phyloP scores from a whole-genome alignment of 2,113 vertebrate species.

The Chiloscyllium plagiosum region DNA sequence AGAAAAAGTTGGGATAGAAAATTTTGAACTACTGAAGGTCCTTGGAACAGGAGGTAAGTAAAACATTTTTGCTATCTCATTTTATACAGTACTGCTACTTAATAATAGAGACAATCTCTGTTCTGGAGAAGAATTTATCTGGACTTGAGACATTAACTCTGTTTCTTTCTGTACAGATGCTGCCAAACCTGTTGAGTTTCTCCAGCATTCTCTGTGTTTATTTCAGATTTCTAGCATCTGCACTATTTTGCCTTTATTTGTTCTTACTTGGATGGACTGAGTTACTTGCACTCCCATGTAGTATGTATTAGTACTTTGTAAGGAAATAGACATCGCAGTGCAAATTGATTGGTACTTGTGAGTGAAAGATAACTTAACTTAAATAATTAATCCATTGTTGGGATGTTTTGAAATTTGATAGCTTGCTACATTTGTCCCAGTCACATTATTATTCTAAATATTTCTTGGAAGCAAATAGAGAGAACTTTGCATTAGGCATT shows the following conservation, averaged over 20 bases:
- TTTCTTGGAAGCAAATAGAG: background rate
- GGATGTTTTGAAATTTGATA: background rate
- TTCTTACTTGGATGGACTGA: slow-evolving; percentile 30
- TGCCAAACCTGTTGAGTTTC: too few relatives aligned
- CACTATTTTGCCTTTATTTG: too few relatives aligned
- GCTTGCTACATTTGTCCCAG: background rate
- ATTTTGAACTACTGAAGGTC: slow-evolving; percentile 93
- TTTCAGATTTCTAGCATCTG: too few relatives aligned
- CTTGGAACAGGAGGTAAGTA: slow-evolving; percentile 92
- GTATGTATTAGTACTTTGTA: background rate
- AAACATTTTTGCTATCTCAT: background rate
- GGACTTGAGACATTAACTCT: too few relatives aligned
- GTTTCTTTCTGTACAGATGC: too few relatives aligned
- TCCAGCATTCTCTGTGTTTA: too few relatives aligned
- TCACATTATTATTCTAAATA: background rate
- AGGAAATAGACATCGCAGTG: background rate
- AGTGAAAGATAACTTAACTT: background rate
- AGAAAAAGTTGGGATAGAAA: slow-evolving; percentile 95
- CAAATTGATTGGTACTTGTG: background rate
- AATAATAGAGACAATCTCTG: background rate
- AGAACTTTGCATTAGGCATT: background rate
- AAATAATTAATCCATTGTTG: background rate
- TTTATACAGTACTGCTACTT: background rate
- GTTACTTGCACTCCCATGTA: background rate
- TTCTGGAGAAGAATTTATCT: too few relatives aligned